These are phyloP conservation scores for Phengaris arion DNA, from an alignment of 2,888 invertebrate genomes.

Conservation along the genomic window DNA sequence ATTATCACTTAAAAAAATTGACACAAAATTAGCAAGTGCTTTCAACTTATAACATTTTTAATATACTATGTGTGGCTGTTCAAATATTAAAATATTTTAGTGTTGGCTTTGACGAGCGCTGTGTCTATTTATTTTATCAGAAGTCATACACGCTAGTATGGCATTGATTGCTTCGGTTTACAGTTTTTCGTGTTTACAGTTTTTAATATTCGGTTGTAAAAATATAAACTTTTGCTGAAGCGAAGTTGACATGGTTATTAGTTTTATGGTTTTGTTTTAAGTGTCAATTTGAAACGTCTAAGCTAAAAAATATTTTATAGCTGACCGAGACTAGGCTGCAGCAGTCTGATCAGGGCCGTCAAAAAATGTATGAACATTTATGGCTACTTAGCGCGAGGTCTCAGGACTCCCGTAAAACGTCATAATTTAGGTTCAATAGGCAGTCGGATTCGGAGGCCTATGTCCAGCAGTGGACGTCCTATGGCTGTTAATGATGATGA, in stretches of 20 bases:
- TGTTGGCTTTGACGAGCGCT: not conserved
- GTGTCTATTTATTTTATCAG: constrained; percentile 22
- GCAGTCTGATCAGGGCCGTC: no score
- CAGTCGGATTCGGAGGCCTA: no score
- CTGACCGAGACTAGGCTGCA: no score
- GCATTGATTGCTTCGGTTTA: not conserved
- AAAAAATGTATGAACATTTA: no score
- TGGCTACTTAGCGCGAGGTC: no score
- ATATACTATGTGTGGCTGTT: not conserved
- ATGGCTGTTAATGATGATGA: no score
- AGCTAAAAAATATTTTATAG: no score
- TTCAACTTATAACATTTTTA: not conserved
- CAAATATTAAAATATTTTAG: constrained; percentile 1
- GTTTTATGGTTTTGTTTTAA: not conserved
- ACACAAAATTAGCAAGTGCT: not conserved
- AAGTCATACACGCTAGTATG: not conserved
- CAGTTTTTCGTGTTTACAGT: not conserved
- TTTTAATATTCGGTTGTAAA: not conserved
- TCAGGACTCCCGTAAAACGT: no score
- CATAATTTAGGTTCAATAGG: no score
- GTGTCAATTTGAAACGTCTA: no score
- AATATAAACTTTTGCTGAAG: not conserved
- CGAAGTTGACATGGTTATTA: not conserved
- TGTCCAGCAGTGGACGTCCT: no score
- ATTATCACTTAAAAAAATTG: not conserved